Conservation (phyloP, 2,888 invertebrate genomes). For the Megamerina dolium region DNA sequence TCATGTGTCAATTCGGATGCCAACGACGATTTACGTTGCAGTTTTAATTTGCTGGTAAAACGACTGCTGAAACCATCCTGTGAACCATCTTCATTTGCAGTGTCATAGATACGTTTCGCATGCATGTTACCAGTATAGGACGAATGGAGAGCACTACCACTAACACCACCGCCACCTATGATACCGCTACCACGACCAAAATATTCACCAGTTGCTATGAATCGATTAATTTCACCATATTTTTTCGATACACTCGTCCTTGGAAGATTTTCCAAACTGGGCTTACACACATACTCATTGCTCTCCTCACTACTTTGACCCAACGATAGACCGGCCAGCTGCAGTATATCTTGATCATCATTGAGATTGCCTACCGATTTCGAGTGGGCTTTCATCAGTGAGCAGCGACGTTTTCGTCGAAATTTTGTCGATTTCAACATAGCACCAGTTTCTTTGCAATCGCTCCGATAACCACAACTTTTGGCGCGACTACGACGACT, state of each 20-base stretch:
- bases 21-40: slow-evolving; percentile 34
- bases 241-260: slow-evolving; percentile 45
- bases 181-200: slow-evolving; percentile 31
- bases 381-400: slow-evolving; percentile 27
- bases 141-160: slow-evolving; percentile 3
- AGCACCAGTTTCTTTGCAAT: slow-evolving; percentile 34
- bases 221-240: slow-evolving; percentile 48
- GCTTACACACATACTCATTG: slow-evolving; percentile 44
- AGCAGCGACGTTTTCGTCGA: slow-evolving; percentile 38
- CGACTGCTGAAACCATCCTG: slow-evolving; percentile 23
- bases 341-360: slow-evolving; percentile 56
- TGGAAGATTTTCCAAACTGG: slow-evolving; percentile 38
- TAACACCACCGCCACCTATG: slow-evolving; percentile 3
- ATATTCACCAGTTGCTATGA: slow-evolving; percentile 51
- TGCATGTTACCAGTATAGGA: slow-evolving; percentile 1
- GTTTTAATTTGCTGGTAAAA: slow-evolving; percentile 27
- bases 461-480: slow-evolving; percentile 44
- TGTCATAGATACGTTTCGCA: slow-evolving; percentile 5
- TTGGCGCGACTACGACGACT: slow-evolving; percentile 53
- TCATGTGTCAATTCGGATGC: slow-evolving; percentile 22
- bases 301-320: slow-evolving; percentile 54
- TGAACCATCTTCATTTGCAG: slow-evolving; percentile 13
- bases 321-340: slow-evolving; percentile 55
- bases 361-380: slow-evolving; percentile 50
- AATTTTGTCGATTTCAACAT: slow-evolving; percentile 45